A percentile compares a stretch with the other conserved stretches of the same genome.
phyloP scores from a whole-genome alignment of 2,797 vertebrate species.

The Triplophysa yarkandensis region DNA sequence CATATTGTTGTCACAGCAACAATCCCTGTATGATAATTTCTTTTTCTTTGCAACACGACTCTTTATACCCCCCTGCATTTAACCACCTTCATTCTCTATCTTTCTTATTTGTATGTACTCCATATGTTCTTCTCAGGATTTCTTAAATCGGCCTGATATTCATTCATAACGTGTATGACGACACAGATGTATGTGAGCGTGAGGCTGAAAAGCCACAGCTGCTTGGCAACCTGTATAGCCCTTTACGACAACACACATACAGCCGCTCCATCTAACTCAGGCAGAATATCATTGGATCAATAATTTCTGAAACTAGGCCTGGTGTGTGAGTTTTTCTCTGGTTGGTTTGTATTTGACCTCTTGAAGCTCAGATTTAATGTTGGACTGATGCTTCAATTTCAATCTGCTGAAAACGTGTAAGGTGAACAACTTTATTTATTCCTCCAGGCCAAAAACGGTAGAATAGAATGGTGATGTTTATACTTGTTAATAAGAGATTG shows the following conservation, averaged over 20 bases:
- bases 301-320: constrained; percentile 50
- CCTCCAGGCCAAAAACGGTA: background rate
- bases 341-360: constrained; percentile 27
- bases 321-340: constrained; percentile 31
- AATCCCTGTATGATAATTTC: constrained; percentile 18
- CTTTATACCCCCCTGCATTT: constrained; percentile 14
- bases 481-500: too few relatives aligned
- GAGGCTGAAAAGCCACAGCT: constrained; percentile 38
- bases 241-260: constrained; percentile 37
- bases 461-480: background rate
- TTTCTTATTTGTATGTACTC: background rate
- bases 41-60: background rate
- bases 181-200: constrained; percentile 26
- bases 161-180: constrained; percentile 18
- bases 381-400: constrained; percentile 26
- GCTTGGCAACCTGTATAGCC: constrained; percentile 45
- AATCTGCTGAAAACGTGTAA: constrained; percentile 19
- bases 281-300: constrained; percentile 56
- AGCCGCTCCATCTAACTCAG: constrained; percentile 25
- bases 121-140: background rate
- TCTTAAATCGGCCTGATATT: constrained; percentile 1
- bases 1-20: constrained; percentile 58
- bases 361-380: constrained; percentile 37
- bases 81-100: background rate
- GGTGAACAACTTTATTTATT: background rate